Conservation (phyloP, 2,888 invertebrate genomes). For the Apamea epomidion region DNA sequence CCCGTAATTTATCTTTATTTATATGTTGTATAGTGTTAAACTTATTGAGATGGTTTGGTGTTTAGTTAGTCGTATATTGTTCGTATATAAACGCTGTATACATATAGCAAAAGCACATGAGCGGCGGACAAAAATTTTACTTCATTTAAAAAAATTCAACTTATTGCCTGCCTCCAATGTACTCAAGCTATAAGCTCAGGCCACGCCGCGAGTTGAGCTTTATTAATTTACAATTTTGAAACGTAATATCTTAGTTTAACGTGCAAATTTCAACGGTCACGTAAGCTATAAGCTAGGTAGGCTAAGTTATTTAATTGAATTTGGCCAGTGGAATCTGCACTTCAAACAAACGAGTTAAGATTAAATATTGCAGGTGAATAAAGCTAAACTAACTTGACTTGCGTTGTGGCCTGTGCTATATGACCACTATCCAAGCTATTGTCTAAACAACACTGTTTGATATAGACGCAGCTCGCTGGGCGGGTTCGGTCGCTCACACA, state of each 20-base stretch:
- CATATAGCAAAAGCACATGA: slow-evolving; percentile 15
- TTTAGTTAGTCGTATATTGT: slow-evolving; percentile 27
- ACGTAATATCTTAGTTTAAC: background rate
- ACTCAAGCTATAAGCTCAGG: slow-evolving; percentile 12
- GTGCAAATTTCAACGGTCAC: background rate
- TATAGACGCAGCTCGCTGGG: slow-evolving; percentile 96
- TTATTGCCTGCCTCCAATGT: slow-evolving; percentile 17
- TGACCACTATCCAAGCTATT: background rate
- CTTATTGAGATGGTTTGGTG: slow-evolving; percentile 29
- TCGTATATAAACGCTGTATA: background rate
- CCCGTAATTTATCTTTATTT: slow-evolving; percentile 9
- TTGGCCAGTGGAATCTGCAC: background rate
- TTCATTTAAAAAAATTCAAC: background rate
- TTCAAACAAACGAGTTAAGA: background rate
- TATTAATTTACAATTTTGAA: slow-evolving; percentile 6
- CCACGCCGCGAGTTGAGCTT: background rate
- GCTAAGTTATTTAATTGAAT: slow-evolving; percentile 11
- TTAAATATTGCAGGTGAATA: background rate
- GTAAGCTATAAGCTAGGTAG: slow-evolving; percentile 23
- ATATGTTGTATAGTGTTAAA: slow-evolving; percentile 8
- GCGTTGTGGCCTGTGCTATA: background rate
- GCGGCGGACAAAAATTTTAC: background rate
- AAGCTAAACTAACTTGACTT: background rate
- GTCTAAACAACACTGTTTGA: slow-evolving; percentile 14
- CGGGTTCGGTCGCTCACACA: slow-evolving; percentile 94